phyloP scores from a whole-genome alignment of 2,888 invertebrate species.

The Aleiodes alternator region DNA sequence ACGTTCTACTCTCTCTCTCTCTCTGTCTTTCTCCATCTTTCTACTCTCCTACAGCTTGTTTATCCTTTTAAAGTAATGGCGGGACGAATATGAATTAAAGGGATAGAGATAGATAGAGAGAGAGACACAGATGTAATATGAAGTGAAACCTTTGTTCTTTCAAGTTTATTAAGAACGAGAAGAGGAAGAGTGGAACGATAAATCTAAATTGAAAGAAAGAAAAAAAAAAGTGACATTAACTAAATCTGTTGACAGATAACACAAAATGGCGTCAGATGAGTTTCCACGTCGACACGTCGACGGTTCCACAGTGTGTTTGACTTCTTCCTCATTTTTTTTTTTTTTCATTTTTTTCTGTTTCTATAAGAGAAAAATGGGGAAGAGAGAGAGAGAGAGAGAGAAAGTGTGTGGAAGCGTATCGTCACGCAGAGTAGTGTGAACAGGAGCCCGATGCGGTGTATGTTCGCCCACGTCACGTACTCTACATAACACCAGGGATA shows the following conservation, averaged over 20 bases:
- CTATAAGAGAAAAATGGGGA: slow-evolving; percentile 31
- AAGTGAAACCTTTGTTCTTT: slow-evolving; percentile 13
- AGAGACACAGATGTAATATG: neutral
- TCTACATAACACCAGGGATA: slow-evolving; percentile 47
- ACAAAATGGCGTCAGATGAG: slow-evolving; percentile 36
- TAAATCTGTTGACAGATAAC: slow-evolving; percentile 35
- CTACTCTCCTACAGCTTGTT: slow-evolving; percentile 40
- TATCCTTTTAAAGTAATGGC: slow-evolving; percentile 22
- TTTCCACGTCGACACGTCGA: slow-evolving; percentile 45
- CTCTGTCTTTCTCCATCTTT: slow-evolving; percentile 44
- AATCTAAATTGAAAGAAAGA: neutral
- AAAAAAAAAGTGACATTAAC: slow-evolving; percentile 27
- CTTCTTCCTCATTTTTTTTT: no score
- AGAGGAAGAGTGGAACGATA: neutral
- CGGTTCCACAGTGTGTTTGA: slow-evolving; percentile 48
- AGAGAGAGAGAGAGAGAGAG: slow-evolving; percentile 17
- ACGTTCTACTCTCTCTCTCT: slow-evolving; percentile 46
- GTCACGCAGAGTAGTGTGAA: slow-evolving; percentile 45
- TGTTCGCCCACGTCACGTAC: slow-evolving; percentile 49
- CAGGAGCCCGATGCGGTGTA: slow-evolving; percentile 45
- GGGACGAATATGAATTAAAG: slow-evolving; percentile 20
- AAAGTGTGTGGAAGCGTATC: slow-evolving; percentile 38
- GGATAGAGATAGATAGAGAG: neutral
- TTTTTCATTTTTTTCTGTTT: slow-evolving; percentile 34
- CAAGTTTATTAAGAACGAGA: neutral